Base-by-base conservation (phyloP, 2,113 vertebrate genomes). In the Leucosticte australis region DNA sequence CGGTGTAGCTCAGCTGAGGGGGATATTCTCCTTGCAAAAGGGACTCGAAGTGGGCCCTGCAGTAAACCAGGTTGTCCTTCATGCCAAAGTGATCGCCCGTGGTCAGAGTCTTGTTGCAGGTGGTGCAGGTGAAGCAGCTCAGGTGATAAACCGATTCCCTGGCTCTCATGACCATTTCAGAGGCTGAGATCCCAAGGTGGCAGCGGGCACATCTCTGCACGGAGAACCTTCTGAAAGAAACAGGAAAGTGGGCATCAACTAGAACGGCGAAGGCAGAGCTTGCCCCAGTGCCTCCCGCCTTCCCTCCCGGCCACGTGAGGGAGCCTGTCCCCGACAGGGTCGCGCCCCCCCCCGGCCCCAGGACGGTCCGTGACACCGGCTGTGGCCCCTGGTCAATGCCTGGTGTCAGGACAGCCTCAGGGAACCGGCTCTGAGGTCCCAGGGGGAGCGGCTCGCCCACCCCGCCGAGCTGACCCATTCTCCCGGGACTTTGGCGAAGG, bases 181-280 rank as follows among this genome's bases (percentile, higher is more conserved):
- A 99, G 94, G 99, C 99, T 37, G 99, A 99, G 93, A 99, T 99
- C 96, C 99, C 99, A 98, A 99, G 99, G 98, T 99, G 99, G 98
- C 99, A 99, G 98, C 99, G 99, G 97, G 99, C 99, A 98, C 99
- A 99, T 98, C 99, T 99, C 99, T 99, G 99, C 98, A 99, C 99
- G 95, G 99, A 99, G 98, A 99, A 99, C 99, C 99, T 99, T 99
- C 99, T 99, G 99, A 97, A 98, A 98, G 96, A 96, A 98, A 98
- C 62, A 70, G 91, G 26, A 23, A 35, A 57, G 90, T 96, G 70
- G 95, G 95, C 79, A 93, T 93, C 93, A 62, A 68, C 84, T 7
- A 21, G 83, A 39, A 89, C 15, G 47, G 65, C 14, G 39, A 44
- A 22, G 44, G 49, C 65, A 71, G 65, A 33, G 55, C 35, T 63